A percentile compares a stretch with the other conserved stretches of the same genome.
Evolutionary conservation across 2,888 invertebrate species (phyloP).

Genomic region (Alviniconcha strummeri): DNA sequence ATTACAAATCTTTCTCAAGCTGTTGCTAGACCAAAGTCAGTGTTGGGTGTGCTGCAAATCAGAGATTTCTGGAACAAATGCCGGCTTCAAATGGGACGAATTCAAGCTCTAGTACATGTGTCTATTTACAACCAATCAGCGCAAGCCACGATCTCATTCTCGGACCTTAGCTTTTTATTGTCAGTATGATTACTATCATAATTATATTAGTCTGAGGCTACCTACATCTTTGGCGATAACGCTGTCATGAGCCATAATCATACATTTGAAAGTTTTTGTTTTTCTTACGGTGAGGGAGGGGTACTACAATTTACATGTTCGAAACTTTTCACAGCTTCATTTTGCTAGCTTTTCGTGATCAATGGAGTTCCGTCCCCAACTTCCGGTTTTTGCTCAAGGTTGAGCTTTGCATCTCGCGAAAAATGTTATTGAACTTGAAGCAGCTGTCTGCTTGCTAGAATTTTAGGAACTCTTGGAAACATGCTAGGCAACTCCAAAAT

Average conservation of each 20-base stretch:
- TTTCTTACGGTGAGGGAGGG: too few relatives aligned
- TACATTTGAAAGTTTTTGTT: too few relatives aligned
- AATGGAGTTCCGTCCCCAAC: not conserved
- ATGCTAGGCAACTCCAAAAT: conserved; percentile 14
- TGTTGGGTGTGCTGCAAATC: not conserved
- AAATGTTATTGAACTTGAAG: too few relatives aligned
- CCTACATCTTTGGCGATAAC: too few relatives aligned
- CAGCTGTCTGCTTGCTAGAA: too few relatives aligned
- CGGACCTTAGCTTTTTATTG: conserved; percentile 2
- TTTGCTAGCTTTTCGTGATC: not conserved
- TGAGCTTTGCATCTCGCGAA: not conserved
- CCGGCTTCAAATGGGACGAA: not conserved
- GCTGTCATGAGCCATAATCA: too few relatives aligned
- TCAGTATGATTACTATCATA: not conserved
- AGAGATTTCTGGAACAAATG: not conserved
- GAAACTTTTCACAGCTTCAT: too few relatives aligned
- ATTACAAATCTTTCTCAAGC: not conserved
- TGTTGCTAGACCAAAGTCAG: not conserved
- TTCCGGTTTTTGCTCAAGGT: conserved; percentile 16
- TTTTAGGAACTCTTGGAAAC: too few relatives aligned
- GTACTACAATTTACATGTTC: too few relatives aligned
- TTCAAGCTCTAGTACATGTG: conserved; percentile 8
- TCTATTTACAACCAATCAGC: conserved; percentile 26
- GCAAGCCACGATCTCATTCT: conserved; percentile 29
- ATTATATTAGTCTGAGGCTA: too few relatives aligned